Base-by-base conservation (phyloP, 1,140 invertebrate species). In the Phenacoccus solenopsis region DNA sequence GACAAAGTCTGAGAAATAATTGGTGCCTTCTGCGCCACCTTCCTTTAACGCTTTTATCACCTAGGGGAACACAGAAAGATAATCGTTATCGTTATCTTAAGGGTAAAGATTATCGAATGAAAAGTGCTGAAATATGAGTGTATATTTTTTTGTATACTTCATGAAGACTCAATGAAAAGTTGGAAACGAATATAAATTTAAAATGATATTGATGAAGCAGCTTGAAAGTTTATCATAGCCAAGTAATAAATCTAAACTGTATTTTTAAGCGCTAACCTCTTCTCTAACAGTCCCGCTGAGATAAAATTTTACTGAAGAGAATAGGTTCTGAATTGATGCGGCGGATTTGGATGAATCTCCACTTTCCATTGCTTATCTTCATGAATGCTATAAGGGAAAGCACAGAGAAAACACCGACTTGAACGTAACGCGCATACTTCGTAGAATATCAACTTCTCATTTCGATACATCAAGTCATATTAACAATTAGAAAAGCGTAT, bases 1-100 rank as follows among this genome's bases (percentile, higher is more conserved):
- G 70, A 93, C 89, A 82, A 88, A 90, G 78, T 94, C 90, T 72
- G 88, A 88, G 71, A 94, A 85, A 80, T 94, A 94, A 75, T 86
- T 88, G 70, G 87, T 86, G 73, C 85, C 84, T 77, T 91, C 90
- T n/a, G 88, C 93, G 68, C 91, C 91, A 74, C 90, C 89, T 77
- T 85, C 84, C 79, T 88, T 86, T 71, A 95, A 79, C 73, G 93
- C 79, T 75, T 85, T 84, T 75, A 88, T 80, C 75, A 93, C 84
- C 91, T 94, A 78, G 71, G 83, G 84, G 75, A 67, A 49, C 12
- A 9, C 2, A 49, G 16, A 49, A 49, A 49, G n/a, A n/a, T n/a
- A n/a, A n/a, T n/a, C n/a, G n/a, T n/a, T n/a, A n/a, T n/a, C n/a
- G n/a, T n/a, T n/a, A n/a, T n/a, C n/a, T n/a, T n/a, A n/a, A n/a